Base-by-base conservation (phyloP, 2,888 invertebrate genomes). In the Lithophane socia region DNA sequence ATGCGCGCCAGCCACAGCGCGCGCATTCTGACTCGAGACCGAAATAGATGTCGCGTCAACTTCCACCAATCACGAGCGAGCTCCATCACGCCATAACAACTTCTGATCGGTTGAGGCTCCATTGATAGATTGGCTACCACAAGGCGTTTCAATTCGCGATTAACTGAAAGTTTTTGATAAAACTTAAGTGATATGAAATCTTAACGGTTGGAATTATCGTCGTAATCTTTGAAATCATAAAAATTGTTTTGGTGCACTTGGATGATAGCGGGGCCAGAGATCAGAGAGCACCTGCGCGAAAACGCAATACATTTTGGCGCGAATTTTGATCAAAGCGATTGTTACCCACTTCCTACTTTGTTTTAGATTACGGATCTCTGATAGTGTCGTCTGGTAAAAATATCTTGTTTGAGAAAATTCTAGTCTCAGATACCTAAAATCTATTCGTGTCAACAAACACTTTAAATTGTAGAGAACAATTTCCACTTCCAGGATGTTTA, bases 151-250 rank as follows among this genome's bases (percentile, higher is more conserved):
- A 94, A 94, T 95, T 95, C 90, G 94, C 94, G 94, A 94, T 95
- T 95, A 95, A 96, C 94, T 93, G 93, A 95, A 95, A 95, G 92
- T 95, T 96, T 95, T 94, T 93, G 95, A 96, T 96, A 95, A 95
- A 94, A 93, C 91, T 92, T 92, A 91, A 92, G 93, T 95, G 96
- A 96, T 96, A 96, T 91, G 92, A 91, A 94, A 93, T 95, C 92
- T 92, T 92, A 92, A 92, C 92, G 91, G 91, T 91, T 91, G 88
- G 89, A 91, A 89, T 90, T 88, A 90, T 91, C 89, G 85, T 88
- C 90, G 89, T 86, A 87, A 89, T 91, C 88, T 84, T 75, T 88
- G 83, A 87, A 91, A 84, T 91, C 83, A 88, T 89, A 87, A 83
- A 86, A 85, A 77, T 58, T 66, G 56, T 64, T 80, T 66, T 56